phyloP scores from a whole-genome alignment of 2,888 invertebrate species.

The Cylindroiulus punctatus region DNA sequence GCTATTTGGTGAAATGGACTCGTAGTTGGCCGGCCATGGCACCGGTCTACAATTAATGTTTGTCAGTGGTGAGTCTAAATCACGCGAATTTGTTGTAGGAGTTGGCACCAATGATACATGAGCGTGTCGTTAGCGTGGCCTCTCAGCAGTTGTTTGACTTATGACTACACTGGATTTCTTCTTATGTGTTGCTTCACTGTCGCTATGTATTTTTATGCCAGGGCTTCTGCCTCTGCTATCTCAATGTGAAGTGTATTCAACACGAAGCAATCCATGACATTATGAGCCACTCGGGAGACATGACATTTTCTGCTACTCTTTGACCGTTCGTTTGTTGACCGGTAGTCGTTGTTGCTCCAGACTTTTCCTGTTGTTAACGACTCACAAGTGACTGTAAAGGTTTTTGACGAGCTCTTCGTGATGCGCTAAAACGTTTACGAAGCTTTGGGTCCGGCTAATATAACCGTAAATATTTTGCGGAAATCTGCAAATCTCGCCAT shows the following conservation, averaged over 20 bases:
- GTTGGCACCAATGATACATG: conserved; percentile 52
- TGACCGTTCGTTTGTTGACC: conserved; percentile 51
- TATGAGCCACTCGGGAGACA: conserved; percentile 51
- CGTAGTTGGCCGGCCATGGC: conserved; percentile 1
- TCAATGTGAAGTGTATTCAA: conserved; percentile 52
- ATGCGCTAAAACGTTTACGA: conserved; percentile 43
- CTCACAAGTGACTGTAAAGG: conserved; percentile 47
- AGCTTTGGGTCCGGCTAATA: conserved; percentile 11
- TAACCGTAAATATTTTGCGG: background rate
- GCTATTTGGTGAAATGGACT: conserved; percentile 36
- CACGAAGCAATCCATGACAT: conserved; percentile 49
- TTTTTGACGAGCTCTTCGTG: conserved; percentile 32
- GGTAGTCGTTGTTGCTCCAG: conserved; percentile 50
- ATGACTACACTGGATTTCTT: conserved; percentile 39
- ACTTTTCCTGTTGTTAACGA: conserved; percentile 52
- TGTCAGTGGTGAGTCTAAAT: conserved; percentile 50
- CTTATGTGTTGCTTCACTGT: conserved; percentile 7
- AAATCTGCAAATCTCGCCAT: background rate
- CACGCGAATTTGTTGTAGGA: conserved; percentile 47
- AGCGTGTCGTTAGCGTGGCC: conserved; percentile 51
- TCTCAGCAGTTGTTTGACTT: conserved; percentile 49
- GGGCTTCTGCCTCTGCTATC: background rate
- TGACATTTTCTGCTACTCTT: conserved; percentile 50
- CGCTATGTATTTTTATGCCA: conserved; percentile 34
- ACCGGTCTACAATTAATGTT: conserved; percentile 47